These are phyloP conservation scores for Microtus pennsylvanicus DNA, from an alignment of 2,113 vertebrate species.

Conservation along the genomic window DNA sequence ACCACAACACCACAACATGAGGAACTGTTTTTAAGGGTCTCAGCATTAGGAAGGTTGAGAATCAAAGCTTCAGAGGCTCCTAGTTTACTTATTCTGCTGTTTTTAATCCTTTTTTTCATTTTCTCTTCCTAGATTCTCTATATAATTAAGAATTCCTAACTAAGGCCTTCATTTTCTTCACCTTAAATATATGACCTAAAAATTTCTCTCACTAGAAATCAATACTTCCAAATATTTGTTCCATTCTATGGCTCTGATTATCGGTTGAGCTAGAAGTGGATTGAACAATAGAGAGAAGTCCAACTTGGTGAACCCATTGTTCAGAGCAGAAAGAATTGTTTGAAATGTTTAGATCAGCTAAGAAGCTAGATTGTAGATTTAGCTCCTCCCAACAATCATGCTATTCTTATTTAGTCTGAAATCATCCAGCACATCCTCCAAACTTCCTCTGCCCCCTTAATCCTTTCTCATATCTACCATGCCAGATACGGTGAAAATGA, in stretches of 20 bases:
- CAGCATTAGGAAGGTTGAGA: background rate
- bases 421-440: background rate
- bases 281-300: constrained; percentile 53
- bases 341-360: background rate
- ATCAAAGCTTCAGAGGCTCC: background rate
- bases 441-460: background rate
- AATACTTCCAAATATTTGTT: constrained; percentile 63
- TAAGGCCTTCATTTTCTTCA: background rate
- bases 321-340: background rate
- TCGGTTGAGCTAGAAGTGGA: constrained; percentile 56
- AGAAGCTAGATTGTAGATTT: background rate
- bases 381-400: background rate
- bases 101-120: background rate
- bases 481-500: background rate
- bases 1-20: background rate
- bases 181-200: constrained; percentile 56
- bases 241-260: constrained; percentile 52
- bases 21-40: background rate
- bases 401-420: background rate
- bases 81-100: background rate
- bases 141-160: constrained; percentile 28
- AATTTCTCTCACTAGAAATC: constrained; percentile 53
- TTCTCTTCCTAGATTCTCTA: background rate
- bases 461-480: background rate
- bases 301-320: background rate